A percentile compares a stretch with the other conserved stretches of the same genome.
These are phyloP conservation scores for Spialia ferax DNA, from an alignment of 2,888 invertebrate species.

Conservation along the genomic window DNA sequence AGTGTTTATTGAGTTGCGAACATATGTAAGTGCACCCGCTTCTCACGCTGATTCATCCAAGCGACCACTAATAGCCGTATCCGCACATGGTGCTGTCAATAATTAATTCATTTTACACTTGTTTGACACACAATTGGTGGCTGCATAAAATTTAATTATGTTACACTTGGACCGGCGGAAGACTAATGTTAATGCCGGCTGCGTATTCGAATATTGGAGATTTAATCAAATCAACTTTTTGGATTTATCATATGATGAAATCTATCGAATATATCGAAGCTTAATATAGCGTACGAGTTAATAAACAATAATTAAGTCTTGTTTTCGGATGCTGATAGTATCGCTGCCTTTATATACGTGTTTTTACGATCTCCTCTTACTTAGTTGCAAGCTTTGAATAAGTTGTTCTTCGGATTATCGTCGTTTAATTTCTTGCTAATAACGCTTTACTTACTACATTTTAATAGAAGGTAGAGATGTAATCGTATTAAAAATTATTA, in stretches of 20 bases:
- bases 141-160: slow-evolving; percentile 37
- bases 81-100: slow-evolving; percentile 34
- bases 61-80: slow-evolving; percentile 25
- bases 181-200: slow-evolving; percentile 30
- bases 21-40: neutral
- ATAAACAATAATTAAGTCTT: neutral
- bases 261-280: slow-evolving; percentile 2
- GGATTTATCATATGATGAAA: slow-evolving; percentile 6
- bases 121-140: slow-evolving; percentile 38
- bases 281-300: neutral
- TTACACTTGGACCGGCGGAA: slow-evolving; percentile 27
- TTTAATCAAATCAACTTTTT: slow-evolving; percentile 15
- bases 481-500: slow-evolving; percentile 2
- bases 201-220: slow-evolving; percentile 19
- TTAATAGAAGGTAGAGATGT: neutral
- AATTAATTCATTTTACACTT: slow-evolving; percentile 39
- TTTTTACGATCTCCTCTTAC: slow-evolving; percentile 1
- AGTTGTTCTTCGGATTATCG: neutral
- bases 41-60: slow-evolving; percentile 28
- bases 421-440: neutral
- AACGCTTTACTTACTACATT: neutral
- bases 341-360: neutral
- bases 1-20: slow-evolving; percentile 3
- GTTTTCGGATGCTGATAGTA: neutral
- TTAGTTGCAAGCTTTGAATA: slow-evolving; percentile 9